Percentiles rank a stretch among this genome's conserved stretches.
These are phyloP conservation scores for Morone chrysops DNA, from an alignment of 2,113 vertebrate species.

Conservation along the genomic window DNA sequence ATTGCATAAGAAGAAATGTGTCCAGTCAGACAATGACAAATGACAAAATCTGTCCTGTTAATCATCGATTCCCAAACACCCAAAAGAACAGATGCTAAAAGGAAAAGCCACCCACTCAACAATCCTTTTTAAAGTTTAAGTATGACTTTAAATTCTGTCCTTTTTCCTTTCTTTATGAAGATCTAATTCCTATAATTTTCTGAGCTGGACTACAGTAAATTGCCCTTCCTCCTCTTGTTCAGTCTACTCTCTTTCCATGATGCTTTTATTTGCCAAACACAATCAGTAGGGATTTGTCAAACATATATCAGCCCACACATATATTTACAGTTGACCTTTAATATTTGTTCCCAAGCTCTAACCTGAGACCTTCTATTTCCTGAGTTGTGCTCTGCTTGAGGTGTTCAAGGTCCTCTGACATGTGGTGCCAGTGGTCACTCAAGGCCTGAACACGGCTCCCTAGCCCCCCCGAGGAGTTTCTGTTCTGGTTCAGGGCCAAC, in stretches of 20 bases:
- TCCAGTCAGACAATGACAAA: background rate
- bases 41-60: background rate
- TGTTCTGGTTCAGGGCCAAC: constrained; percentile 82
- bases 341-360: background rate
- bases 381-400: constrained; percentile 51
- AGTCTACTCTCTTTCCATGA: background rate
- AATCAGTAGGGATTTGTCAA: background rate
- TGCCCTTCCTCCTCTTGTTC: background rate
- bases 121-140: background rate
- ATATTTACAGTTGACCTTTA: background rate
- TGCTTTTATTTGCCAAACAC: background rate
- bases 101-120: background rate
- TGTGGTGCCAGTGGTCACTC: constrained; percentile 56
- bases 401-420: constrained; percentile 68
- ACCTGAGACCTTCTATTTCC: constrained; percentile 64
- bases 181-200: background rate
- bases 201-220: background rate
- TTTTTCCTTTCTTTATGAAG: background rate
- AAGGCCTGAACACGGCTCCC: constrained; percentile 78
- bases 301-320: background rate
- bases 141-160: background rate
- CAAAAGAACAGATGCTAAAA: constrained; percentile 6
- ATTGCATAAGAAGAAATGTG: background rate
- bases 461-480: constrained; percentile 81
- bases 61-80: background rate